Conservation (phyloP, 2,113 vertebrate genomes). For the Oenanthe oenanthe region DNA sequence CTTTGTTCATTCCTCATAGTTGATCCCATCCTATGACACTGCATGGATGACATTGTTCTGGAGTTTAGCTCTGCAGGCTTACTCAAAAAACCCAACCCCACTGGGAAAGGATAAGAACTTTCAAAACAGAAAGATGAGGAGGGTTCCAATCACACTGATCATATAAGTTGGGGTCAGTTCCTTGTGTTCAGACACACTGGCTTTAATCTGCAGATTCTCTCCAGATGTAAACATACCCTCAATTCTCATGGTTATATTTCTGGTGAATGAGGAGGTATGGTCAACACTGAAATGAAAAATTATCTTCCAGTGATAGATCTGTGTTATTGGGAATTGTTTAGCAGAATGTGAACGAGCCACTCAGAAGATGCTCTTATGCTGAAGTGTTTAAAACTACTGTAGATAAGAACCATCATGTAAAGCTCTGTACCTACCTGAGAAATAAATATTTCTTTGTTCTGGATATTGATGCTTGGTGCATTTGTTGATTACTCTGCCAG, state of each 20-base stretch:
- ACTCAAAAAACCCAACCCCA: neutral
- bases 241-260: neutral
- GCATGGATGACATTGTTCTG: neutral
- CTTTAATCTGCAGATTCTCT: neutral
- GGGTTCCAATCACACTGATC: neutral
- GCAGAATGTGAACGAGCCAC: neutral
- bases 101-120: neutral
- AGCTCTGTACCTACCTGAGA: neutral
- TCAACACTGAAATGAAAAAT: too few relatives aligned
- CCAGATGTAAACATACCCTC: neutral
- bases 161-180: neutral
- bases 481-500: neutral
- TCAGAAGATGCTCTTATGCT: neutral
- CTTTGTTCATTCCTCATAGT: neutral
- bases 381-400: neutral
- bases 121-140: neutral
- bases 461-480: neutral
- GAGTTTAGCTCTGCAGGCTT: neutral
- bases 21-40: neutral
- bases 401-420: neutral
- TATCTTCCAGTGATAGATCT: neutral
- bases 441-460: constrained; percentile 2
- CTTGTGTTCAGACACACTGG: neutral
- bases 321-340: neutral
- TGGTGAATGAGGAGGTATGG: neutral